Evolutionary conservation across 2,797 vertebrate species (phyloP).

Genomic region (Sparus aurata): DNA sequence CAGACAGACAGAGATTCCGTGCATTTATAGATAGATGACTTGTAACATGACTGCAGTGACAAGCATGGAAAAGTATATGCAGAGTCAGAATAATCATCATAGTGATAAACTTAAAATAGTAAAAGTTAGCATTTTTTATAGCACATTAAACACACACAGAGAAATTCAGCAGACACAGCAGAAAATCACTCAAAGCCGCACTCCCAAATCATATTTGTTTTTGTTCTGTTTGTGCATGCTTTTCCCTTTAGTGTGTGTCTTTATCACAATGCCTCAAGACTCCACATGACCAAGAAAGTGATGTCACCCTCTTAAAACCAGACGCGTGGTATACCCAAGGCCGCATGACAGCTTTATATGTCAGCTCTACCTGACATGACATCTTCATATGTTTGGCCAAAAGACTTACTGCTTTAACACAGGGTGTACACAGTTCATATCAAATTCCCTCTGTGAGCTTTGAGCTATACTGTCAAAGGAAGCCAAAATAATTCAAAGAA

Average conservation of each 20-base stretch:
- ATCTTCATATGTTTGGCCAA: conserved; percentile 65
- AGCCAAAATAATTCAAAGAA: conserved; percentile 60
- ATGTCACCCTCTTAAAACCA: conserved; percentile 59
- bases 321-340: conserved; percentile 8
- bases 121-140: background rate
- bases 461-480: conserved; percentile 50
- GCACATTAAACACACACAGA: background rate
- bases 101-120: background rate
- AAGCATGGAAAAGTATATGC: background rate
- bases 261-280: conserved; percentile 1
- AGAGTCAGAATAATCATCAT: background rate
- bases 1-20: no score
- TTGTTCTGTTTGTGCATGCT: no score
- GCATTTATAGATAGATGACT: no score
- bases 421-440: conserved; percentile 55
- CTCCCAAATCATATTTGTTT: background rate
- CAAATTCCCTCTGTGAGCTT: conserved; percentile 33
- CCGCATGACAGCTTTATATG: conserved; percentile 50
- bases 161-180: background rate
- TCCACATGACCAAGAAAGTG: conserved; percentile 40
- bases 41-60: background rate
- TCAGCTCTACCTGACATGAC: conserved; percentile 55
- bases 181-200: background rate
- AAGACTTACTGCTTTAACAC: conserved; percentile 48
- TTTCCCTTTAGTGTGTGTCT: background rate